Conservation (phyloP, 2,113 vertebrate species). For the Spermophilus dauricus region DNA sequence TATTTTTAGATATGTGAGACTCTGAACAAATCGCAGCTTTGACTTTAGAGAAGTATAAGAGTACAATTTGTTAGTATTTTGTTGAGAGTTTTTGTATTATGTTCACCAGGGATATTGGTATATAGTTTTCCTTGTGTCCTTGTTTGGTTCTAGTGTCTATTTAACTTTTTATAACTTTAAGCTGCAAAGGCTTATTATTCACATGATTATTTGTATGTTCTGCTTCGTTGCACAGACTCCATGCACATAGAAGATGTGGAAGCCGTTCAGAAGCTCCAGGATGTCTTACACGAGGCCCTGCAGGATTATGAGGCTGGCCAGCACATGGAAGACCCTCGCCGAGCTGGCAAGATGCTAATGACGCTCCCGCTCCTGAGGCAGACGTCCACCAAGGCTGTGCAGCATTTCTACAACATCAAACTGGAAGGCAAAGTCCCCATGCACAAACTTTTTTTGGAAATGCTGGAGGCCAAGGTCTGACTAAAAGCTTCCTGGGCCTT, state of each 20-base stretch:
- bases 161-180: rapidly evolving
- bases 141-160: not conserved
- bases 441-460: constrained; percentile 99
- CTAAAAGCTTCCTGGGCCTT: constrained; percentile 87
- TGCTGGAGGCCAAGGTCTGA: constrained; percentile 99
- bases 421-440: constrained; percentile 99
- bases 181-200: rapidly evolving
- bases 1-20: not conserved
- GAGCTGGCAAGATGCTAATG: constrained; percentile 99
- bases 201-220: rapidly evolving
- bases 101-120: not conserved
- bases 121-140: no score
- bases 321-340: constrained; percentile 97
- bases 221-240: constrained; percentile 92
- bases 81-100: not conserved
- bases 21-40: not conserved
- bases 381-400: constrained; percentile 99
- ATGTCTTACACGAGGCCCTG: constrained; percentile 98
- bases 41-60: rapidly evolving
- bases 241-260: constrained; percentile 99
- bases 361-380: constrained; percentile 98
- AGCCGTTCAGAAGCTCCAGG: constrained; percentile 99
- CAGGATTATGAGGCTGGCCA: constrained; percentile 98
- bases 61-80: rapidly evolving
- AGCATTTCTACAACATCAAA: constrained; percentile 99